Base-by-base conservation (phyloP, 2,888 invertebrate species). In the Pollenia griseotomentosa region DNA sequence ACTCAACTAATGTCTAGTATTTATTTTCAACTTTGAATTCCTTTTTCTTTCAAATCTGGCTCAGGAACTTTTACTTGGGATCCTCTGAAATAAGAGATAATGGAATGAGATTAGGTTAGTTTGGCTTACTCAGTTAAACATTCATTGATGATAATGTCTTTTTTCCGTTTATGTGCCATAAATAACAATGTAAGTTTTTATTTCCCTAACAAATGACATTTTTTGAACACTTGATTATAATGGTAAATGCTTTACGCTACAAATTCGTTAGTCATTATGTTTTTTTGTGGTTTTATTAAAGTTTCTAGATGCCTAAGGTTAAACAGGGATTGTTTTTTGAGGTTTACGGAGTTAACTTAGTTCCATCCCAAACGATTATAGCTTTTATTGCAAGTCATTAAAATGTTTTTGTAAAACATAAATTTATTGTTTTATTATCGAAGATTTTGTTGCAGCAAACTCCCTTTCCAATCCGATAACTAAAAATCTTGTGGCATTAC, bases 81-180 rank as follows among this genome's bases (percentile, higher is more conserved):
- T 33, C 33, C 33, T 33, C 33, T 33, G 33, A 6, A 6, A 33
- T 33, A 33, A 33, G 33, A 33, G 33, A 33, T 33, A 33, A 33
- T 33, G 33, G 33, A 33, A 33, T 4, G 6, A 61, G 61, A 61
- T 61, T 61, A 59, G 12, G 8, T 61, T 40, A 40, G n/a, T 23
- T 40, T 10, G 40, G 40, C 11, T 33, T 6, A 33, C n/a, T n/a
- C 16, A 33, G 59, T 33, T 14, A 33, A 14, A 44, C 71, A 71
- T 57, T 55, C 44, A 57, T 71, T 42, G 65, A 42, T 66, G 59
- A 59, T 82, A 42, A 79, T 51, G 59, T 51, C n/a, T 82, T 23
- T 63, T 80, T 53, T 51, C 51, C 61, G 12, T 42, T 40, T 51
- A 12, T 14, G 10, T 23, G 44, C 4, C 44, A 23, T 12, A 44